Conservation (phyloP, 92 coral and sea anemone genomes). For the Palythoa grandis region DNA sequence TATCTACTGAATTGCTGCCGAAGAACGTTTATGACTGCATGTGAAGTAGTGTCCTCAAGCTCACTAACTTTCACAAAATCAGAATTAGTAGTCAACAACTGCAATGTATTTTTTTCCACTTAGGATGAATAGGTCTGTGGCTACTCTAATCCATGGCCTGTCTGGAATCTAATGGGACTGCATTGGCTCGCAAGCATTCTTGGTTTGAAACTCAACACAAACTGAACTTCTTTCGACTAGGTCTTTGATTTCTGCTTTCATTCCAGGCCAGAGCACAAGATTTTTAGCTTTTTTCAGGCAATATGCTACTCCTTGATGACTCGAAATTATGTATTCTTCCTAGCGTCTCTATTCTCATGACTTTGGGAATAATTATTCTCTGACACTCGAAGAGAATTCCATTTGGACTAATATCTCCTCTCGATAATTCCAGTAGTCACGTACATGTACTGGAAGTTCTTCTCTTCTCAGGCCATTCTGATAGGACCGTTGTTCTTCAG, state of each 20-base stretch:
- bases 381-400: no score
- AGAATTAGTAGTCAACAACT: background rate
- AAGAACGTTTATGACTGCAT: slow-evolving; percentile 24
- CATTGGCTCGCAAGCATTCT: no score
- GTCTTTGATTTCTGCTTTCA: no score
- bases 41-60: background rate
- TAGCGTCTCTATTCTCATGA: no score
- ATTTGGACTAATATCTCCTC: slow-evolving; percentile 59
- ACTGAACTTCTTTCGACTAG: no score
- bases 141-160: slow-evolving; percentile 49
- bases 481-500: slow-evolving; percentile 35
- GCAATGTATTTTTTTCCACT: slow-evolving; percentile 32
- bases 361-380: no score
- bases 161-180: slow-evolving; percentile 36
- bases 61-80: slow-evolving; percentile 37
- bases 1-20: slow-evolving; percentile 22
- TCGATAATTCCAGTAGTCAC: slow-evolving; percentile 51
- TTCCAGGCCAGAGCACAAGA: no score
- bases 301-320: no score
- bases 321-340: no score
- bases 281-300: no score
- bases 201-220: no score
- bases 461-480: slow-evolving; percentile 62
- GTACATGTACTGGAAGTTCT: slow-evolving; percentile 43
- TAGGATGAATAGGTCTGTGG: slow-evolving; percentile 47